phyloP scores from a whole-genome alignment of 2,888 invertebrate species.

The Crepidodera aurea region DNA sequence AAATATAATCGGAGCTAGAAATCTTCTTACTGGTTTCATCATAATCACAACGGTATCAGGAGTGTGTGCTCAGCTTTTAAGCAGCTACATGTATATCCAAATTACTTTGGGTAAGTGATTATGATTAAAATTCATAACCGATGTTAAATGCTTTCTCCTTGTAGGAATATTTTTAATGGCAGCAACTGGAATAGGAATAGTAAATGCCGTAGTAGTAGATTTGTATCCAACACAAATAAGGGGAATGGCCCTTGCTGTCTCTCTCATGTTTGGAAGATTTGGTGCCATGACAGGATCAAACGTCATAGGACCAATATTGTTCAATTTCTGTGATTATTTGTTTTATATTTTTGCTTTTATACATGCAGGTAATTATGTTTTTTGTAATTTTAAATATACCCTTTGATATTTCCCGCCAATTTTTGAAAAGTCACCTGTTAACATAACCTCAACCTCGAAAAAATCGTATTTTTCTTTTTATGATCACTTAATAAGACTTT shows the following conservation, averaged over 20 bases:
- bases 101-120: constrained; percentile 29
- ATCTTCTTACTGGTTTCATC: constrained; percentile 50
- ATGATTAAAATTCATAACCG: no score
- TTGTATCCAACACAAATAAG: constrained; percentile 60
- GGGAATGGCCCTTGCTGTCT: constrained; percentile 65
- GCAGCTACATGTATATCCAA: constrained; percentile 33
- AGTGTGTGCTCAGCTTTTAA: constrained; percentile 52
- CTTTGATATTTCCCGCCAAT: no score
- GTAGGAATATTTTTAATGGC: constrained; percentile 53
- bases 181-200: constrained; percentile 55
- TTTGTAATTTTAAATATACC: no score
- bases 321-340: constrained; percentile 60
- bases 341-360: constrained; percentile 57
- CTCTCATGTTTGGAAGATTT: constrained; percentile 64
- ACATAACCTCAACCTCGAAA: no score
- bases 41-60: constrained; percentile 52
- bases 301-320: constrained; percentile 60
- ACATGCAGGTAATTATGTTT: constrained; percentile 55
- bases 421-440: no score
- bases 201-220: constrained; percentile 59
- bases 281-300: constrained; percentile 64
- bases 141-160: no score
- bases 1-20: constrained; percentile 67
- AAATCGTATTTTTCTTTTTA: no score
- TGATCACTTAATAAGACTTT: no score